A percentile compares a stretch with the other conserved stretches of the same genome.
phyloP scores from a whole-genome alignment of 2,113 vertebrate genomes.

The Candoia aspera region DNA sequence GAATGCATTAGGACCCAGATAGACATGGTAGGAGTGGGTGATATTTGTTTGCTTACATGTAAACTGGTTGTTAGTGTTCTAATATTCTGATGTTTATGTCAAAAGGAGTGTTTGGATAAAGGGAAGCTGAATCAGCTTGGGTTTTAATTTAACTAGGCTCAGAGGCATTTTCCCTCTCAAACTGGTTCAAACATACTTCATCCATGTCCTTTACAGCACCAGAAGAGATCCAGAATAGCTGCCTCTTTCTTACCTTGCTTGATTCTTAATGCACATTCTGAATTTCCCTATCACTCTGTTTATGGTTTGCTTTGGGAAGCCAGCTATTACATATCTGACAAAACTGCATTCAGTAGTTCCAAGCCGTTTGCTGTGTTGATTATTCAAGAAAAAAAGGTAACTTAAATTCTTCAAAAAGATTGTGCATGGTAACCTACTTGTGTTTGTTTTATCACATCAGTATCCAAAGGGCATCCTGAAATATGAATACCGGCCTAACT shows the following conservation, averaged over 20 bases:
- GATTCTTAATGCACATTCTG: background rate
- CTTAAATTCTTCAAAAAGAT: background rate
- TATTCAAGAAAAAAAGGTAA: background rate
- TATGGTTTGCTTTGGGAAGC: background rate
- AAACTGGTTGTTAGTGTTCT: background rate
- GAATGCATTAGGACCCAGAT: background rate
- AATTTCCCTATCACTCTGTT: background rate
- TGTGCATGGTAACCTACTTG: background rate
- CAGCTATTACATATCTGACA: background rate
- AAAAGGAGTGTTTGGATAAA: background rate
- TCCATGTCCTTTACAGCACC: background rate
- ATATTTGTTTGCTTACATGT: background rate
- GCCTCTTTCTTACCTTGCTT: background rate
- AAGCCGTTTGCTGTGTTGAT: background rate
- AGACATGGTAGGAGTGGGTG: background rate
- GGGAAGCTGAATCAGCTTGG: background rate
- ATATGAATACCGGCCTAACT: slow-evolving; percentile 83
- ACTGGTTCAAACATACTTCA: background rate
- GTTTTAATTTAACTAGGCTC: background rate
- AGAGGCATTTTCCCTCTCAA: background rate
- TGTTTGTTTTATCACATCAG: slow-evolving; percentile 55
- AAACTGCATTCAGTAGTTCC: background rate
- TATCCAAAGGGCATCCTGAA: slow-evolving; percentile 78
- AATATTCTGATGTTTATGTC: background rate
- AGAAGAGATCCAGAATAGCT: background rate